A percentile compares a stretch with the other conserved stretches of the same genome.
phyloP scores from a whole-genome alignment of 2,888 invertebrate species.

The Phyllotreta striolata region DNA sequence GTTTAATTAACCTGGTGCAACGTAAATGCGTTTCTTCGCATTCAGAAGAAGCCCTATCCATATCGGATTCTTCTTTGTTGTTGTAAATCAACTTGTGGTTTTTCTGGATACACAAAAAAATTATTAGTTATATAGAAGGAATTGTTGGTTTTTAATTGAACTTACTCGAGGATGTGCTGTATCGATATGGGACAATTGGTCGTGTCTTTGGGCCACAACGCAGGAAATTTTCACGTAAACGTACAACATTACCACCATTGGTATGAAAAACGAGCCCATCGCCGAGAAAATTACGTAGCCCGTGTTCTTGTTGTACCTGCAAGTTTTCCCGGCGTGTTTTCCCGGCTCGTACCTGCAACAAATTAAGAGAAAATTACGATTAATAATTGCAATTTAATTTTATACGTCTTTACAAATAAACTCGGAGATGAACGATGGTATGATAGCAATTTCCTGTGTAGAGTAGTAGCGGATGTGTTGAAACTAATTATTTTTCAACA shows the following conservation, averaged over 20 bases:
- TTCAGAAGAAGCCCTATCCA: slow-evolving; percentile 59
- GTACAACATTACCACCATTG: slow-evolving; percentile 94
- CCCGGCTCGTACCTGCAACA: slow-evolving; percentile 75
- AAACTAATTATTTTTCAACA: neutral
- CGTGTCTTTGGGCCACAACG: slow-evolving; percentile 81
- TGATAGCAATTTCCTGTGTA: neutral
- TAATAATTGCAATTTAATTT: neutral
- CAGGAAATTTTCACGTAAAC: slow-evolving; percentile 91
- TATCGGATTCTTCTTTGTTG: slow-evolving; percentile 59
- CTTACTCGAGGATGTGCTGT: slow-evolving; percentile 56
- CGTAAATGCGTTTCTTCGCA: slow-evolving; percentile 58
- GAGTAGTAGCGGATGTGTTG: neutral
- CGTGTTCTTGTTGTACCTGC: slow-evolving; percentile 89
- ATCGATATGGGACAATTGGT: slow-evolving; percentile 74
- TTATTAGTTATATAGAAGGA: slow-evolving; percentile 13
- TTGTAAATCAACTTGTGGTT: slow-evolving; percentile 56
- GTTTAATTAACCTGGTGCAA: slow-evolving; percentile 59
- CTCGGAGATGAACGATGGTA: neutral
- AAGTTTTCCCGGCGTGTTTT: slow-evolving; percentile 71
- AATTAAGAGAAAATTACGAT: neutral
- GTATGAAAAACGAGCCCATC: slow-evolving; percentile 94
- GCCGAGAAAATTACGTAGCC: slow-evolving; percentile 97
- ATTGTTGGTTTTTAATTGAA: slow-evolving; percentile 19
- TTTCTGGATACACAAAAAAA: slow-evolving; percentile 55
- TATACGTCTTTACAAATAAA: neutral